These are phyloP conservation scores for Synergus japonicus DNA, from an alignment of 2,888 invertebrate genomes.

Conservation along the genomic window DNA sequence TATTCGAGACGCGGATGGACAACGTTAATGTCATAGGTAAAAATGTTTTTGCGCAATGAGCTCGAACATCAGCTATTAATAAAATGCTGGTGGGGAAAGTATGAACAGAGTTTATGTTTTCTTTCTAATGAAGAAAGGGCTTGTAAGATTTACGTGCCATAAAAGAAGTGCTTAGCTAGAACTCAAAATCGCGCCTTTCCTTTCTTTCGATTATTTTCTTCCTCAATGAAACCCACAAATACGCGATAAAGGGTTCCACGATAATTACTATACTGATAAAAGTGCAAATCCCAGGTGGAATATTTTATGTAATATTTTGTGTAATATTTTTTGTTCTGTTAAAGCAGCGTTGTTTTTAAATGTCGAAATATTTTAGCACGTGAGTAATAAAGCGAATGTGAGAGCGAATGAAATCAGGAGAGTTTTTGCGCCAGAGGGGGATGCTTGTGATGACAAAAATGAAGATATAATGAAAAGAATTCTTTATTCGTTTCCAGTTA, in stretches of 20 bases:
- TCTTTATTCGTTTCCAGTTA: constrained; percentile 57
- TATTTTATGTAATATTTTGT: constrained; percentile 58
- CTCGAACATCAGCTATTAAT: constrained; percentile 42
- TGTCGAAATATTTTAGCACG: constrained; percentile 45
- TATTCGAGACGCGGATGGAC: constrained; percentile 3
- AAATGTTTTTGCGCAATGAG: constrained; percentile 47
- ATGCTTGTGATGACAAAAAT: constrained; percentile 35
- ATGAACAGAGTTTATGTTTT: constrained; percentile 44
- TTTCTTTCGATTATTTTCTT: constrained; percentile 57
- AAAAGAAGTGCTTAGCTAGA: constrained; percentile 63
- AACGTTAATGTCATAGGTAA: constrained; percentile 48
- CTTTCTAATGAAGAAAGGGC: constrained; percentile 47
- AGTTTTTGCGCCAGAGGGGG: constrained; percentile 39
- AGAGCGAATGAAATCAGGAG: constrained; percentile 25
- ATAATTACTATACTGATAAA: constrained; percentile 52
- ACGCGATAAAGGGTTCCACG: constrained; percentile 52
- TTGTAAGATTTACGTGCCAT: constrained; percentile 68
- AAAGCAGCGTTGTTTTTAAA: constrained; percentile 63
- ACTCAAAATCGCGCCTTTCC: constrained; percentile 55
- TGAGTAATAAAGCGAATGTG: constrained; percentile 41
- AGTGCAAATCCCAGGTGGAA: constrained; percentile 66
- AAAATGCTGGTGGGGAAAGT: constrained; percentile 36
- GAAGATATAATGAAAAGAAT: constrained; percentile 50
- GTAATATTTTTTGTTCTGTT: constrained; percentile 64
- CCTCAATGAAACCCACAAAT: constrained; percentile 57